Conservation (phyloP, 64 coral and sea anemone species). For the Actinia equina region DNA sequence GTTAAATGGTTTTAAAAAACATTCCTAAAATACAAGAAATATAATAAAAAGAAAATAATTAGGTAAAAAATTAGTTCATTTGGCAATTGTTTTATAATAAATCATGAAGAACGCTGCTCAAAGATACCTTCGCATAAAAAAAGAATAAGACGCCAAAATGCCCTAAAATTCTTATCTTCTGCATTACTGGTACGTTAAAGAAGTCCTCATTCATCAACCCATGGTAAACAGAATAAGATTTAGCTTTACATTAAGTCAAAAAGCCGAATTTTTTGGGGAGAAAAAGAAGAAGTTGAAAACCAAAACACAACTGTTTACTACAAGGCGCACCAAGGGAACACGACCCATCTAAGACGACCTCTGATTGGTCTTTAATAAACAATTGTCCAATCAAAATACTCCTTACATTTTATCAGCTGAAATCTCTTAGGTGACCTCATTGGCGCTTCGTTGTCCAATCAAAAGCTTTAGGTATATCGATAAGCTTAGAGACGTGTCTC, state of each 20-base stretch:
- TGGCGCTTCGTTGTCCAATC: slow-evolving; percentile 25
- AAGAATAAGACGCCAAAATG: background rate
- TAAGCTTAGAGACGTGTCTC: slow-evolving; percentile 47
- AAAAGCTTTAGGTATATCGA: background rate
- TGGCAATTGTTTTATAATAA: too few relatives aligned
- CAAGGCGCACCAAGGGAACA: slow-evolving; percentile 21
- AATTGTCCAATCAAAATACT: background rate
- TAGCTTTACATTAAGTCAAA: background rate
- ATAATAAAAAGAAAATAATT: too few relatives aligned
- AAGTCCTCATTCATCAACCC: background rate
- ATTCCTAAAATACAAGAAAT: too few relatives aligned
- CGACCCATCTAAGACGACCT: background rate
- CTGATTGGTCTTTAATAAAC: background rate
- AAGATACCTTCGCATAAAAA: background rate
- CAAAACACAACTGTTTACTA: slow-evolving; percentile 9
- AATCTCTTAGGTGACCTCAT: background rate
- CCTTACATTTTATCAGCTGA: background rate
- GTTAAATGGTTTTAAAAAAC: too few relatives aligned
- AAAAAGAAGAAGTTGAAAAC: background rate
- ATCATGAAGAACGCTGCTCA: background rate
- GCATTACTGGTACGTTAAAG: background rate
- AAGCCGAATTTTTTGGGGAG: background rate
- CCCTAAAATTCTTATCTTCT: background rate
- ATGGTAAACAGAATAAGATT: background rate
- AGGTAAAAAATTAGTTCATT: too few relatives aligned